phyloP scores from a whole-genome alignment of 1,140 invertebrate genomes.

The Neodiprion fabricii region DNA sequence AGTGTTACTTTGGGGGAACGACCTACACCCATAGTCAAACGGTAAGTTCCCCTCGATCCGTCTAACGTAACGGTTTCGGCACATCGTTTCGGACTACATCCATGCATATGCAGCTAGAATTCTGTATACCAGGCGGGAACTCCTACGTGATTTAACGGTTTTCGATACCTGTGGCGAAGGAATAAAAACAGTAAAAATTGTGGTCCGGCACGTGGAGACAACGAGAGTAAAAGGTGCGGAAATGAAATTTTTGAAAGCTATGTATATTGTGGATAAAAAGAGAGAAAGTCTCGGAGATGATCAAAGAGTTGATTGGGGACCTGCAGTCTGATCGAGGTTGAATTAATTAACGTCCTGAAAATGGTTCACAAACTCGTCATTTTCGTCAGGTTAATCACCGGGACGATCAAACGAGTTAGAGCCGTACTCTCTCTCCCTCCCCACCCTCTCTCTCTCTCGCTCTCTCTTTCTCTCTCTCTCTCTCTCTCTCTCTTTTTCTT shows the following conservation, averaged over 20 bases:
- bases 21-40: constrained; percentile 50
- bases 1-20: constrained; percentile 48
- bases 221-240: too few relatives aligned
- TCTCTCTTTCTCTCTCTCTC: too few relatives aligned
- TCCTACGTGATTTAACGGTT: constrained; percentile 10
- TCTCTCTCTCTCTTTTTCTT: too few relatives aligned
- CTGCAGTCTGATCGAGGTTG: background rate
- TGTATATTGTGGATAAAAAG: too few relatives aligned
- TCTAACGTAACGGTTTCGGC: constrained; percentile 34
- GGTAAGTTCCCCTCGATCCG: constrained; percentile 32
- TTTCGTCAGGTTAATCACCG: background rate
- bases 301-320: background rate
- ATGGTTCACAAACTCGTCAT: background rate
- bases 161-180: constrained; percentile 8
- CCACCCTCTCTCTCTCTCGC: too few relatives aligned
- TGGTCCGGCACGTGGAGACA: too few relatives aligned
- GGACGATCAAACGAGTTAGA: background rate
- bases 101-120: constrained; percentile 23
- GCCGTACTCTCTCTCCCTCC: too few relatives aligned
- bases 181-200: too few relatives aligned
- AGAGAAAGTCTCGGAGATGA: background rate
- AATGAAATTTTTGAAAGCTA: too few relatives aligned
- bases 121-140: constrained; percentile 29
- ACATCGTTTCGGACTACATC: constrained; percentile 23
- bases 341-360: background rate